Percentiles rank a stretch among this genome's conserved stretches.
Evolutionary conservation across 2,888 invertebrate species (phyloP).

Genomic region (Caenorhabditis sulstoni): DNA sequence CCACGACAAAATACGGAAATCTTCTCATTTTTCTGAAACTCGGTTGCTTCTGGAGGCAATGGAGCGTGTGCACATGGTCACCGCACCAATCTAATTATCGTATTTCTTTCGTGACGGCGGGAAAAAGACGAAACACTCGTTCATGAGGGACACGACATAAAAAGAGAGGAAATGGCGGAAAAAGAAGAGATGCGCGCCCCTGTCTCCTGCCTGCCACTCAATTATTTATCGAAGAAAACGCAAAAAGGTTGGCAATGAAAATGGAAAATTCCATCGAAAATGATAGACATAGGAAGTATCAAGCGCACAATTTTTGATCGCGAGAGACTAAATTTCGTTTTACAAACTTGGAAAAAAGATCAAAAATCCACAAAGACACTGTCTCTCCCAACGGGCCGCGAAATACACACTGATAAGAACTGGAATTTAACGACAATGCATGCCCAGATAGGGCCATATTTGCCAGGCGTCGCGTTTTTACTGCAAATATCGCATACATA

Average conservation of each 20-base stretch:
- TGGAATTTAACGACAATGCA: constrained; percentile 28
- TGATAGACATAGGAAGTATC: constrained; percentile 2
- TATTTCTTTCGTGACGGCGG: constrained; percentile 19
- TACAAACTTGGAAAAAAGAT: constrained; percentile 15
- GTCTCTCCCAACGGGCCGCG: not conserved
- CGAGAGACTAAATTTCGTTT: not conserved
- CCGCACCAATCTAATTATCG: constrained; percentile 53
- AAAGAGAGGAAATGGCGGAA: constrained; percentile 10
- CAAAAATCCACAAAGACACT: constrained; percentile 23
- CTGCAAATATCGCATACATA: constrained; percentile 26
- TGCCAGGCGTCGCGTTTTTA: constrained; percentile 8
- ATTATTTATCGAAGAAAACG: constrained; percentile 40
- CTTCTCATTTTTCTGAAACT: constrained; percentile 6
- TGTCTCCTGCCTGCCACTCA: constrained; percentile 22
- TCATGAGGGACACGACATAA: constrained; percentile 28
- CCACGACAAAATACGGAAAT: not conserved
- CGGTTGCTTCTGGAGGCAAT: constrained; percentile 12
- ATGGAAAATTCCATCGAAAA: constrained; percentile 22
- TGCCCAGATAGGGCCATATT: constrained; percentile 34
- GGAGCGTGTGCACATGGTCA: constrained; percentile 29
- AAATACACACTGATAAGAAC: constrained; percentile 36
- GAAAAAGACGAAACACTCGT: constrained; percentile 45
- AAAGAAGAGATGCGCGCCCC: constrained; percentile 20
- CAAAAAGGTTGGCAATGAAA: constrained; percentile 9
- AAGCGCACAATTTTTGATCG: no score